Conservation (phyloP, 2,888 invertebrate genomes). For the Lycia hirtaria region DNA sequence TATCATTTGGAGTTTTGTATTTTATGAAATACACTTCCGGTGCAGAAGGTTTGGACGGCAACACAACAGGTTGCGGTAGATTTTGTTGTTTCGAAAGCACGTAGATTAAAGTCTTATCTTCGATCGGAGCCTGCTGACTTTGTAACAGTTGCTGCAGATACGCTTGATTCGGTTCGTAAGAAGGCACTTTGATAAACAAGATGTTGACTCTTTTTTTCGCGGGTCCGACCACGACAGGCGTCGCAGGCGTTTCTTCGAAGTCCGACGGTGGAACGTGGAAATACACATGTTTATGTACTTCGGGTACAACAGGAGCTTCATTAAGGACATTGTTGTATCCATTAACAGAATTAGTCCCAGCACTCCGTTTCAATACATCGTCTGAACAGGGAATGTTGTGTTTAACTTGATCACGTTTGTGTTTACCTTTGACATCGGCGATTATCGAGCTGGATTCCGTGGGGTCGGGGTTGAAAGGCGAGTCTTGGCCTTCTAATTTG, state of each 20-base stretch:
- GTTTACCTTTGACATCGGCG: constrained; percentile 11
- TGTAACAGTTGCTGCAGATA: constrained; percentile 81
- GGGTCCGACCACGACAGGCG: constrained; percentile 64
- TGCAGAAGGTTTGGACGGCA: constrained; percentile 61
- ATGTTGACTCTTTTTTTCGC: constrained; percentile 90
- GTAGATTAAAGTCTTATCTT: constrained; percentile 90
- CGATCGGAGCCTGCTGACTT: constrained; percentile 85
- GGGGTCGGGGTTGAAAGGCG: constrained; percentile 33
- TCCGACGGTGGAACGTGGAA: constrained; percentile 91
- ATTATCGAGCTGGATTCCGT: constrained; percentile 13
- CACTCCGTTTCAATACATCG: constrained; percentile 18
- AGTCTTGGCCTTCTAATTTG: constrained; percentile 34
- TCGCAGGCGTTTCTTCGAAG: constrained; percentile 83
- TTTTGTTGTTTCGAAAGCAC: constrained; percentile 90
- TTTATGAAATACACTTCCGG: constrained; percentile 92
- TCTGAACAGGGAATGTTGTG: constrained; percentile 12
- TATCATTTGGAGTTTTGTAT: constrained; percentile 59
- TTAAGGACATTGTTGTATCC: constrained; percentile 14
- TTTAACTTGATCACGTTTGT: constrained; percentile 8
- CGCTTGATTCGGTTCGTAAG: constrained; percentile 79
- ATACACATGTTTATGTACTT: constrained; percentile 89
- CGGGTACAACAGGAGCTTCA: constrained; percentile 51
- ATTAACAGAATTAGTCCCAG: constrained; percentile 10
- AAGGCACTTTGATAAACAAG: constrained; percentile 91
- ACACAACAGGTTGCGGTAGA: constrained; percentile 66